Conservation (phyloP, 2,888 invertebrate genomes). For the Fragum sueziense region DNA sequence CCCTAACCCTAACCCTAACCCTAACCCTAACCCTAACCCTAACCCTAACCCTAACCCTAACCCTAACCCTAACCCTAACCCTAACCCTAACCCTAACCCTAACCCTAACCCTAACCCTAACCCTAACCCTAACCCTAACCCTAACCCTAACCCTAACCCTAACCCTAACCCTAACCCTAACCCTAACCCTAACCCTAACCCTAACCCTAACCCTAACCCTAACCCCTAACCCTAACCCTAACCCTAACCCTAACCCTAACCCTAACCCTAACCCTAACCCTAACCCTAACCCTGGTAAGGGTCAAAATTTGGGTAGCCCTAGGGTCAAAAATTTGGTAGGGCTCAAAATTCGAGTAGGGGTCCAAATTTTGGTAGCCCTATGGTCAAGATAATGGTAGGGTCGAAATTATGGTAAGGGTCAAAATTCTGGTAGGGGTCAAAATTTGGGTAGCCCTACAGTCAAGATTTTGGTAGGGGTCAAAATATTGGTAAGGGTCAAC, state of each 20-base stretch:
- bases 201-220: not conserved
- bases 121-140: not conserved
- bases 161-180: constrained; percentile 31
- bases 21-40: constrained; percentile 59
- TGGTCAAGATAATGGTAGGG: too few relatives aligned
- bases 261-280: constrained; percentile 58
- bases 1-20: constrained; percentile 42
- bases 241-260: constrained; percentile 60
- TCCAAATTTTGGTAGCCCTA: too few relatives aligned
- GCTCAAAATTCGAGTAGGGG: too few relatives aligned
- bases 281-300: constrained; percentile 17
- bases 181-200: constrained; percentile 27
- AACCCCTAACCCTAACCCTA: constrained; percentile 55
- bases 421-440: too few relatives aligned
- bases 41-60: constrained; percentile 62
- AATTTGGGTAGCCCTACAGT: too few relatives aligned
- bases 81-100: constrained; percentile 56
- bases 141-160: constrained; percentile 44
- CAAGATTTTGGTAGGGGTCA: too few relatives aligned
- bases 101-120: constrained; percentile 12
- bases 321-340: too few relatives aligned
- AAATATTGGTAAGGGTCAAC: too few relatives aligned
- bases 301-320: too few relatives aligned
- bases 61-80: constrained; percentile 45
- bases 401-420: too few relatives aligned